Evolutionary conservation across 2,113 vertebrate genomes (phyloP).

Genomic region (Phainopepla nitens): DNA sequence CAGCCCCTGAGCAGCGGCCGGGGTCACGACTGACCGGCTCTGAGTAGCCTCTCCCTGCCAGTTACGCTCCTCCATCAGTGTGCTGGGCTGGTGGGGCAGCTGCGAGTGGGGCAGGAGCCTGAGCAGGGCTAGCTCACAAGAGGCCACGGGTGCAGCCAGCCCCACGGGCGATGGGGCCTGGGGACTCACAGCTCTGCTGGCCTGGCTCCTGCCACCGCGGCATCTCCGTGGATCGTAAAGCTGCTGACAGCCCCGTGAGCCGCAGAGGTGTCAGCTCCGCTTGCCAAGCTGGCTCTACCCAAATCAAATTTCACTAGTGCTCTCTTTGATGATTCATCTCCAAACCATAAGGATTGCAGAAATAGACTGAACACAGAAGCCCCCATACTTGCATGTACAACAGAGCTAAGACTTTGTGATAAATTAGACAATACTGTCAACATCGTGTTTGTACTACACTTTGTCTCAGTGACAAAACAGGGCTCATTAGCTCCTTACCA

Average conservation of each 20-base stretch:
- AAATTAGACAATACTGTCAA: slow-evolving; percentile 63
- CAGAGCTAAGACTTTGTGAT: slow-evolving; percentile 38
- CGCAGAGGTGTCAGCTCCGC: not conserved
- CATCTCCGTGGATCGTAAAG: not conserved
- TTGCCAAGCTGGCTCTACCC: slow-evolving; percentile 25
- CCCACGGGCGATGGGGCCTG: rapidly evolving
- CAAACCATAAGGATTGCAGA: slow-evolving; percentile 22
- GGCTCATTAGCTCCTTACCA: slow-evolving; percentile 53
- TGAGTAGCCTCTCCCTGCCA: not conserved
- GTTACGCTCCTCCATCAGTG: not conserved
- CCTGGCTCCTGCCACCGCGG: not conserved
- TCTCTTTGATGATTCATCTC: slow-evolving; percentile 55
- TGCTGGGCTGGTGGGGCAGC: not conserved
- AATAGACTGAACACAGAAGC: slow-evolving; percentile 41
- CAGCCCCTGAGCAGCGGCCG: not conserved
- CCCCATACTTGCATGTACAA: slow-evolving; percentile 39
- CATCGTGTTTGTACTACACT: slow-evolving; percentile 13
- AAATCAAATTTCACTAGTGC: slow-evolving; percentile 16
- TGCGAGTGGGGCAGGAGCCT: not conserved
- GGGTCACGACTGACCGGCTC: not conserved
- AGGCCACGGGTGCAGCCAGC: rapidly evolving
- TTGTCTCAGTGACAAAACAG: slow-evolving; percentile 42
- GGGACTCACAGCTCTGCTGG: not conserved
- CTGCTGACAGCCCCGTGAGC: not conserved
- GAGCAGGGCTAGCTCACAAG: not conserved